A percentile compares a stretch with the other conserved stretches of the same genome.
These are phyloP conservation scores for Agapornis canus DNA, from an alignment of 2,797 vertebrate genomes.

Conservation along the genomic window DNA sequence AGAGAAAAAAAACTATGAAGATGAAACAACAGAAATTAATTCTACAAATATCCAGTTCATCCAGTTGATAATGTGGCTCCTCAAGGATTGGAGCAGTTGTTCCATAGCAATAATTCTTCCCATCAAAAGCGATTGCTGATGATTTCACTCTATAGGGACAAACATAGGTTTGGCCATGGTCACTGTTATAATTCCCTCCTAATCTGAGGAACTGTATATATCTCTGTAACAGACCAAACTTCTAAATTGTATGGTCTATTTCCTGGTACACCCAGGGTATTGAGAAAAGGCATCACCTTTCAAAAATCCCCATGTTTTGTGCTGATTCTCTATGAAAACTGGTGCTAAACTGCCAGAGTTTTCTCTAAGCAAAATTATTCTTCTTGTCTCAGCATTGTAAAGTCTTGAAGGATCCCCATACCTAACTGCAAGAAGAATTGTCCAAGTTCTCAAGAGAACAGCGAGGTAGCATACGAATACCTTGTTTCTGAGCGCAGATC, in stretches of 20 bases:
- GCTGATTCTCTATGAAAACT: background rate
- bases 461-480: slow-evolving; percentile 7
- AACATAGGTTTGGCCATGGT: background rate
- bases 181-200: background rate
- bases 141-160: background rate
- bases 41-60: slow-evolving; percentile 16
- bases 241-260: background rate
- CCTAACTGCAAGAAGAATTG: background rate
- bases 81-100: background rate
- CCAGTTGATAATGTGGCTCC: background rate
- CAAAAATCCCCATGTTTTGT: slow-evolving; percentile 19
- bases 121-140: background rate
- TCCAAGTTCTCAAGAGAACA: slow-evolving; percentile 33
- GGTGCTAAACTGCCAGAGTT: background rate
- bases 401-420: background rate
- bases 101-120: background rate
- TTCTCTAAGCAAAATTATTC: background rate
- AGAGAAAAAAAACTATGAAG: background rate
- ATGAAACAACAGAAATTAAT: background rate
- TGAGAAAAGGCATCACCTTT: slow-evolving; percentile 1
- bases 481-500: background rate
- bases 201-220: background rate
- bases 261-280: background rate
- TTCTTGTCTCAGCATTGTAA: background rate
- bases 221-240: background rate